These are phyloP conservation scores for Atta colombica DNA, from an alignment of 1,140 invertebrate genomes.

Conservation along the genomic window DNA sequence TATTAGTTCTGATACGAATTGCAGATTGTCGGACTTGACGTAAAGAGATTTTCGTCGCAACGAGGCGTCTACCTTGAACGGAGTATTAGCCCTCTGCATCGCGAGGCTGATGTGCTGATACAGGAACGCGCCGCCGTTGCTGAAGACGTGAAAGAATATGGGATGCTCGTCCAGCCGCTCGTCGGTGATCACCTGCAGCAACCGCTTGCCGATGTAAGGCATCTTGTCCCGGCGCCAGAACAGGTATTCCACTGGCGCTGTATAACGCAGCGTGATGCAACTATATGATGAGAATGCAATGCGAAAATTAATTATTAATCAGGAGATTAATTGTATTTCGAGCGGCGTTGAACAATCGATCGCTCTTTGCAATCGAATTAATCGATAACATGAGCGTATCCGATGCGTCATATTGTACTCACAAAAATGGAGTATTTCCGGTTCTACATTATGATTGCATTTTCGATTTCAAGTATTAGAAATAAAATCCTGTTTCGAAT, in stretches of 20 bases:
- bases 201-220: constrained; percentile 88
- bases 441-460: too few relatives aligned
- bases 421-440: neutral
- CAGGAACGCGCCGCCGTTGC: constrained; percentile 91
- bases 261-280: constrained; percentile 92
- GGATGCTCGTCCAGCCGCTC: constrained; percentile 90
- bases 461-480: neutral
- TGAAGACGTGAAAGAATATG: constrained; percentile 93
- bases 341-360: neutral
- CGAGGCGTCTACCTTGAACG: constrained; percentile 50
- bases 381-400: neutral
- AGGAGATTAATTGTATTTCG: neutral
- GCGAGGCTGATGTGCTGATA: constrained; percentile 90
- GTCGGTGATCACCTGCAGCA: constrained; percentile 90
- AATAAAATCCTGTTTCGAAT: neutral
- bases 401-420: neutral
- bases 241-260: constrained; percentile 89
- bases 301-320: neutral
- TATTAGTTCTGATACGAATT: too few relatives aligned
- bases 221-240: constrained; percentile 89
- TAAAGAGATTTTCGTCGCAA: too few relatives aligned
- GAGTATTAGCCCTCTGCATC: constrained; percentile 84
- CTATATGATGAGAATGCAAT: constrained; percentile 81
- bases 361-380: neutral
- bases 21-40: too few relatives aligned